Percentiles rank a stretch among this genome's conserved stretches.
These are phyloP conservation scores for human (Homo sapiens) DNA, from an alignment of 2,113 vertebrate genomes.

Conservation along the genomic window GRCh38 chr4:79417001-79417500, in stretches of 20 bases:
- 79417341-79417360: background rate
- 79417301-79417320: slow-evolving; percentile 48
- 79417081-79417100: slow-evolving; percentile 68
- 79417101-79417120: slow-evolving; percentile 76
- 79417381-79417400: background rate
- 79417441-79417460: slow-evolving; percentile 30
- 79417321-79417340: slow-evolving; percentile 36
- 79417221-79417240: slow-evolving; percentile 66
- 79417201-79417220: slow-evolving; percentile 82
- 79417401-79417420: background rate
- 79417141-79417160: slow-evolving; percentile 72
- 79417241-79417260: slow-evolving; percentile 66
- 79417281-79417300: slow-evolving; percentile 40
- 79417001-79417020: slow-evolving; percentile 44
- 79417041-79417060: slow-evolving; percentile 49
- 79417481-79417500: background rate
- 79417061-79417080: slow-evolving; percentile 64
- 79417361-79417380: background rate
- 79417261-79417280: slow-evolving; percentile 65
- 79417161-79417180: slow-evolving; percentile 53
- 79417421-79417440: background rate
- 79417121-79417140: slow-evolving; percentile 63
- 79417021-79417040: slow-evolving; percentile 58
- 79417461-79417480: slow-evolving; percentile 25
- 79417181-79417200: slow-evolving; percentile 83